These are phyloP conservation scores for Agrypnus murinus DNA, from an alignment of 2,888 invertebrate species.

Conservation along the genomic window DNA sequence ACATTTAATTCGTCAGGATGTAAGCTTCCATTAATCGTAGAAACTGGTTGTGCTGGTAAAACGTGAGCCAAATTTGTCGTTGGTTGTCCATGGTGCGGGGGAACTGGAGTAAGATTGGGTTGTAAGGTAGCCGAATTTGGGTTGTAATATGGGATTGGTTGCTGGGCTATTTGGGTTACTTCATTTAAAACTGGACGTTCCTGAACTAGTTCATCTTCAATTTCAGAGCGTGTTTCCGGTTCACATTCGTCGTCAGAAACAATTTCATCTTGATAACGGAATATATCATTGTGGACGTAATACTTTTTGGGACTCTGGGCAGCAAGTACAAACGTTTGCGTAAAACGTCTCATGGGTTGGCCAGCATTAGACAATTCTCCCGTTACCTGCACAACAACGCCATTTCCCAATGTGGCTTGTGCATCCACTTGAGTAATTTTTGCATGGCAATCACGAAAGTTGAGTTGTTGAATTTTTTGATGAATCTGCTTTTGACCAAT, in stretches of 20 bases:
- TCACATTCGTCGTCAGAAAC: constrained; percentile 79
- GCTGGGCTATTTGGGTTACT: constrained; percentile 58
- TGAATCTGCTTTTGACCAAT: constrained; percentile 96
- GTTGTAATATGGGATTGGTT: constrained; percentile 62
- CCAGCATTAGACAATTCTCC: constrained; percentile 98
- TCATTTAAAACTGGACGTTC: constrained; percentile 55
- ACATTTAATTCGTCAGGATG: constrained; percentile 69
- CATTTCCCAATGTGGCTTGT: constrained; percentile 93
- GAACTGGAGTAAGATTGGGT: constrained; percentile 64
- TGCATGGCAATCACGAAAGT: constrained; percentile 97
- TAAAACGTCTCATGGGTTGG: constrained; percentile 97
- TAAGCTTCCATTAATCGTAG: constrained; percentile 69
- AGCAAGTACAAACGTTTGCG: constrained; percentile 97
- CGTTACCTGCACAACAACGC: constrained; percentile 97
- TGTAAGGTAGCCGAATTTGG: constrained; percentile 62
- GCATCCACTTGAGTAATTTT: constrained; percentile 98
- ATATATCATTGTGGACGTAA: constrained; percentile 99
- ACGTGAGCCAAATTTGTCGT: constrained; percentile 62
- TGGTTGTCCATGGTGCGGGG: constrained; percentile 63
- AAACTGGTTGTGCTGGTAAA: constrained; percentile 63
- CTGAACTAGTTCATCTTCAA: constrained; percentile 76
- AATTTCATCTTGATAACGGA: constrained; percentile 91
- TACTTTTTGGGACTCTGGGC: constrained; percentile 98
- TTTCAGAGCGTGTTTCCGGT: constrained; percentile 76
- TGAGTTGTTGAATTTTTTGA: constrained; percentile 94